Evolutionary conservation across 2,797 vertebrate species (phyloP).

Genomic region (Peromyscus eremicus): DNA sequence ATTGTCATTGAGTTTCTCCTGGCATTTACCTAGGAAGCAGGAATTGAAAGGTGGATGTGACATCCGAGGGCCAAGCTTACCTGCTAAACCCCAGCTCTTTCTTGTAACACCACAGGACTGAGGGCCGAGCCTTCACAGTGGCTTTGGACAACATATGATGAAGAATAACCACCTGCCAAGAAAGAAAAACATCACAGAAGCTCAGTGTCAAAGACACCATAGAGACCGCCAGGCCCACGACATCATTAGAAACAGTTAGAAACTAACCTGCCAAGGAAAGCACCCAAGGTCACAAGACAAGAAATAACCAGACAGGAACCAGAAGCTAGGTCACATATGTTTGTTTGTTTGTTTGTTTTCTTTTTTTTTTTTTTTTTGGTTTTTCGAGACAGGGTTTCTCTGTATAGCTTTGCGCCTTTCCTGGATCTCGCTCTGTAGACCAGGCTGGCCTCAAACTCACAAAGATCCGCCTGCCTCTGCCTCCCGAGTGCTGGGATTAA

Average conservation of each 20-base stretch:
- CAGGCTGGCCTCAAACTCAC: no score
- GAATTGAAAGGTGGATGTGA: background rate
- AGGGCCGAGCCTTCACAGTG: conserved; percentile 94
- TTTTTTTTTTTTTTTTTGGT: no score
- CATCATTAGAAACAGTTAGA: background rate
- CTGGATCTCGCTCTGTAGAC: no score
- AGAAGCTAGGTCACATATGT: background rate
- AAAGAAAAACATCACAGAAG: conserved; percentile 18
- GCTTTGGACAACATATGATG: conserved; percentile 99
- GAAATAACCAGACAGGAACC: background rate
- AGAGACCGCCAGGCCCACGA: background rate
- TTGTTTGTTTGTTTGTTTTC: no score
- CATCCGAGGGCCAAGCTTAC: conserved; percentile 84
- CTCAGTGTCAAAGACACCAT: background rate
- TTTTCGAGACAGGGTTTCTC: no score
- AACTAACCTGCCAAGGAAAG: background rate
- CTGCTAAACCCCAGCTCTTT: conserved; percentile 99
- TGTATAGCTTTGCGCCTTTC: no score
- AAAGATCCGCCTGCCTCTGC: no score
- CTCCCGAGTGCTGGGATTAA: no score
- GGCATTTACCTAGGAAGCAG: background rate
- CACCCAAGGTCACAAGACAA: background rate
- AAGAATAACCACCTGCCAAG: conserved; percentile 96
- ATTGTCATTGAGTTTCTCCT: background rate
- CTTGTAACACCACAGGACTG: conserved; percentile 99